Evolutionary conservation across 2,888 invertebrate genomes (phyloP), one percentile per base, ranked within the genome.

Genomic region (Horisme vitalbata): DNA sequence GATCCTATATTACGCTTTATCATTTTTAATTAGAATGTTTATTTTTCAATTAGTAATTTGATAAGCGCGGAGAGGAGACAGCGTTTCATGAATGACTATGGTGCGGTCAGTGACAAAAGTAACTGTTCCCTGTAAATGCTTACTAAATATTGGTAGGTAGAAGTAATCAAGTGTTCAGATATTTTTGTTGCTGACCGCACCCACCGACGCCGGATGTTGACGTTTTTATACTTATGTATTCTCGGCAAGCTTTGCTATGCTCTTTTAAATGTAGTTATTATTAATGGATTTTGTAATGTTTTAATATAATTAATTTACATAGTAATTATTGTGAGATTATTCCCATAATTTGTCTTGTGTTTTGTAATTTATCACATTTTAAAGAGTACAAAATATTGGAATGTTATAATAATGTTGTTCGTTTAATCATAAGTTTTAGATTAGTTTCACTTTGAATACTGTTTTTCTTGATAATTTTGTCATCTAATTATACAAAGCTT

Each of bases 321-420:
- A 79, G 75, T 84, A 83, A 83, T 79, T 82, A 83, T 83, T 85
- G 80, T 79, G 86, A 82, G 83, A 79, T 75, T 80, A 74, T 73
- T 74, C 75, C 68, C 79, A 64, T 65, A 71, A 71, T 71, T 64
- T 79, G 79, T 81, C 82, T 68, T 76, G 71, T 79, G 82, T 85
- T 87, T 88, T 86, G 84, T 88, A 86, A 87, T 87, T 88, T 88
- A 87, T 87, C 83, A 83, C 85, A 85, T 86, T 87, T 87, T 86
- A 86, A 56, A 87, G 86, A 87, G 87, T 87, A 88, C 85, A 86
- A 88, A 87, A 83, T 88, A 87, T 88, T 84, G 84, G 86, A 84
- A 85, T 84, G 88, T 88, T 88, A 86, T 84, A 84, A 84, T 84
- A 84, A 84, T 84, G 83, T 88, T 88, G 85, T 86, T 88, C 80